Evolutionary conservation across 2,113 vertebrate genomes (phyloP).

Genomic region (Tragelaphus strepsiceros): DNA sequence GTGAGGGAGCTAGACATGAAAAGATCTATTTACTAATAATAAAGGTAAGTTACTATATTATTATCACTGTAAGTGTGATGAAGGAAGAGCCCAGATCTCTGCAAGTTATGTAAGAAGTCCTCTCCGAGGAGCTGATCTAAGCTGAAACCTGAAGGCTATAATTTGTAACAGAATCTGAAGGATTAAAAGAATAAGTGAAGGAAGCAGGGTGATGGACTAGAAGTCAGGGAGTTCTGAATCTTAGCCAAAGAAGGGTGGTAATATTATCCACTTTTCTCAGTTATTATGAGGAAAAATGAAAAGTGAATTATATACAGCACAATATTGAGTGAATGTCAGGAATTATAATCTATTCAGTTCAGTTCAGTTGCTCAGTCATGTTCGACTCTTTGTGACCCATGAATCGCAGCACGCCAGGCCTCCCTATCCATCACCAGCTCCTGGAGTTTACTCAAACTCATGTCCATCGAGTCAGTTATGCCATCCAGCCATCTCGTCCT

Average conservation of each 20-base stretch:
- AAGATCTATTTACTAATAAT: neutral
- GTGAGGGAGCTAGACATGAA: neutral
- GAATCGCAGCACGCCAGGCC: no score
- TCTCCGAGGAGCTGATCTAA: neutral
- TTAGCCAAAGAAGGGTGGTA: neutral
- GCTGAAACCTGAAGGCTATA: neutral
- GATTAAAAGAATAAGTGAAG: neutral
- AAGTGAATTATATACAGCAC: neutral
- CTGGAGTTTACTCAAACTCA: fast-evolving
- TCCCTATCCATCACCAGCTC: no score
- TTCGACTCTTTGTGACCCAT: no score
- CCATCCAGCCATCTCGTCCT: no score
- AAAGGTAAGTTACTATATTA: neutral
- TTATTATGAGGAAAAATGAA: neutral
- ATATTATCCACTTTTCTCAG: neutral
- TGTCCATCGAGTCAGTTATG: fast-evolving
- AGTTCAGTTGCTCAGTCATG: no score
- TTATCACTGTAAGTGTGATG: neutral
- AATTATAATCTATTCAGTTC: neutral
- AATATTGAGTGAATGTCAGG: neutral
- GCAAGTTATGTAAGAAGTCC: neutral
- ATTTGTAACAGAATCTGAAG: neutral
- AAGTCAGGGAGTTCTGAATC: neutral
- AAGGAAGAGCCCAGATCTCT: neutral
- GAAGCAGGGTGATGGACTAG: neutral